A percentile compares a stretch with the other conserved stretches of the same genome.
These are phyloP conservation scores for Vespertilio murinus DNA, from an alignment of 2,797 vertebrate genomes.

Conservation along the genomic window DNA sequence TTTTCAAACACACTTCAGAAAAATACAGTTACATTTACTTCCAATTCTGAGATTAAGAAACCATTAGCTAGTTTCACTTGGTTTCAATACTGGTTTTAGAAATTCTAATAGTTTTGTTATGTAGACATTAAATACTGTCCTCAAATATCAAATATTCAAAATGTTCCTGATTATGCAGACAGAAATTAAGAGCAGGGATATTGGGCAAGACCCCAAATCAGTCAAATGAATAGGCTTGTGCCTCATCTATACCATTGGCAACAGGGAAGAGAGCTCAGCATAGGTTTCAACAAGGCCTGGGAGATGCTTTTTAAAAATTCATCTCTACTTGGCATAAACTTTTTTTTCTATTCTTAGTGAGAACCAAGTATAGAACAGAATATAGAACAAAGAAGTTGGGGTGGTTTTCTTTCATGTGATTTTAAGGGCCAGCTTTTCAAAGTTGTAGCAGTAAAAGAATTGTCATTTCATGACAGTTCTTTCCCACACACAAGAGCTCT, in stretches of 20 bases:
- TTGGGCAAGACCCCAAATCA: not conserved
- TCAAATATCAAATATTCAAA: slow-evolving; percentile 28
- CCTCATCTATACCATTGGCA: not conserved
- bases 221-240: not conserved
- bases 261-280: not conserved
- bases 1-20: not conserved
- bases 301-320: slow-evolving; percentile 1
- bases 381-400: not conserved
- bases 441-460: not conserved
- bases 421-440: not conserved
- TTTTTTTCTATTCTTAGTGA: not conserved
- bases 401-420: not conserved
- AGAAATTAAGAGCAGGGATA: not conserved
- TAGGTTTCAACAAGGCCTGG: not conserved
- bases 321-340: not conserved
- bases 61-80: not conserved
- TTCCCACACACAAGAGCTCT: not conserved
- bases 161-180: slow-evolving; percentile 15
- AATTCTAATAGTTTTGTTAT: slow-evolving; percentile 55
- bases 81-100: slow-evolving; percentile 39
- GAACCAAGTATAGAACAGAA: not conserved
- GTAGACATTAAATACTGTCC: slow-evolving; percentile 58
- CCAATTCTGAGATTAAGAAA: not conserved
- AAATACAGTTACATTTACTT: not conserved
- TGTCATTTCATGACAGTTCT: not conserved